A percentile compares a stretch with the other conserved stretches of the same genome.
phyloP scores from a whole-genome alignment of 92 coral and sea anemone species.

The Bergia puertoricense region DNA sequence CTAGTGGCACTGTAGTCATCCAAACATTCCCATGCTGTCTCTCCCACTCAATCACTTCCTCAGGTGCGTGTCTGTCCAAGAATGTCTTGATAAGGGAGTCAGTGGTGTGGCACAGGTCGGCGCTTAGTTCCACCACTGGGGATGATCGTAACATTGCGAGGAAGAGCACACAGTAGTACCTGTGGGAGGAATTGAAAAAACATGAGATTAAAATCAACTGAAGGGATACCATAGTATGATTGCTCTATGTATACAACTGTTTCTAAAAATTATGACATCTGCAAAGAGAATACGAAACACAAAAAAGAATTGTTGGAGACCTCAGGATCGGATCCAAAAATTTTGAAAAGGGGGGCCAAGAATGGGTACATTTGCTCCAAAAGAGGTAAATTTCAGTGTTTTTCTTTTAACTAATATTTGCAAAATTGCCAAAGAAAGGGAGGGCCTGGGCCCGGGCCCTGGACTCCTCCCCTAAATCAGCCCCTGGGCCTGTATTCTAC shows the following conservation, averaged over 20 bases:
- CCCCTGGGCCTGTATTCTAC: too few relatives aligned
- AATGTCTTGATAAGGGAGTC: background rate
- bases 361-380: too few relatives aligned
- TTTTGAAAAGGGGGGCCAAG: too few relatives aligned
- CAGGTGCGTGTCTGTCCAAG: conserved; percentile 24
- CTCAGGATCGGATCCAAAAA: too few relatives aligned
- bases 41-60: conserved; percentile 10
- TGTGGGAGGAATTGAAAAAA: background rate
- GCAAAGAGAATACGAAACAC: background rate
- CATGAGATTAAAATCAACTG: background rate
- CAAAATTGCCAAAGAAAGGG: too few relatives aligned
- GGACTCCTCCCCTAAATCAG: too few relatives aligned
- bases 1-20: conserved; percentile 15
- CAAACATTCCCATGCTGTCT: background rate
- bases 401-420: too few relatives aligned
- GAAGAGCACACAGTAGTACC: conserved; percentile 19
- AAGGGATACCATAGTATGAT: too few relatives aligned
- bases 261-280: background rate
- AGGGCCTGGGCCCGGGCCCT: too few relatives aligned
- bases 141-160: conserved; percentile 17
- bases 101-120: background rate
- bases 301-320: too few relatives aligned
- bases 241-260: background rate
- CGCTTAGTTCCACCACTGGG: conserved; percentile 8
- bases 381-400: too few relatives aligned